phyloP scores from a whole-genome alignment of 2,797 vertebrate species.

The Anguilla obscura region DNA sequence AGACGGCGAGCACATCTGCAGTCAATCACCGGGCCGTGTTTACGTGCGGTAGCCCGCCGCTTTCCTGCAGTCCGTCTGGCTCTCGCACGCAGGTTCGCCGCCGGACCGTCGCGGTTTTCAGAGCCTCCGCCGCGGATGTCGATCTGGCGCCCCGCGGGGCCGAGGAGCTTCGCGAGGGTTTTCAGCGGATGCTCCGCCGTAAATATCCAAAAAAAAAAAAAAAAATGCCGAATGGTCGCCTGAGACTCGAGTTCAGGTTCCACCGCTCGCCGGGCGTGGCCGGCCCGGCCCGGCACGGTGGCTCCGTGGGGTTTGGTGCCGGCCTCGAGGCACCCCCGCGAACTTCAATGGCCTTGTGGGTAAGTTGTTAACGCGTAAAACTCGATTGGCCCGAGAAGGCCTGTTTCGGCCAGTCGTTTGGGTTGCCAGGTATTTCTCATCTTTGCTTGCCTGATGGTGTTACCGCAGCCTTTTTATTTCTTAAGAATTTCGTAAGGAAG shows the following conservation, averaged over 20 bases:
- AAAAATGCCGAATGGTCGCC: neutral
- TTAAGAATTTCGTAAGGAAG: no score
- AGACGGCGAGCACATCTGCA: neutral
- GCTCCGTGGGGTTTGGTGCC: neutral
- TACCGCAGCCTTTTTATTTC: no score
- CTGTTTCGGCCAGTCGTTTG: neutral
- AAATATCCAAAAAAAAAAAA: neutral
- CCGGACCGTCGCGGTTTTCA: constrained; percentile 3
- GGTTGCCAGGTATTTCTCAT: neutral
- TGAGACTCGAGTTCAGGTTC: neutral
- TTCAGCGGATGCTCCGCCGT: neutral
- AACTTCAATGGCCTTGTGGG: neutral
- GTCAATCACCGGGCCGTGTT: constrained; percentile 15
- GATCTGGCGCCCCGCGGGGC: neutral
- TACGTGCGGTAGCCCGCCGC: neutral
- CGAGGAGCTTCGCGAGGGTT: neutral
- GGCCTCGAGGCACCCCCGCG: neutral
- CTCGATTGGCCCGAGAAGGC: neutral
- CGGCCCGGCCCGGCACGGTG: neutral
- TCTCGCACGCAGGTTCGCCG: neutral
- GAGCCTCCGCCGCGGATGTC: neutral
- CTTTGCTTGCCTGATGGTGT: no score
- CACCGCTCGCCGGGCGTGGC: neutral
- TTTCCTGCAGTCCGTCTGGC: constrained; percentile 27
- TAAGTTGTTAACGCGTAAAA: neutral